phyloP scores from a whole-genome alignment of 2,113 vertebrate species.

The Prunella himalayana region DNA sequence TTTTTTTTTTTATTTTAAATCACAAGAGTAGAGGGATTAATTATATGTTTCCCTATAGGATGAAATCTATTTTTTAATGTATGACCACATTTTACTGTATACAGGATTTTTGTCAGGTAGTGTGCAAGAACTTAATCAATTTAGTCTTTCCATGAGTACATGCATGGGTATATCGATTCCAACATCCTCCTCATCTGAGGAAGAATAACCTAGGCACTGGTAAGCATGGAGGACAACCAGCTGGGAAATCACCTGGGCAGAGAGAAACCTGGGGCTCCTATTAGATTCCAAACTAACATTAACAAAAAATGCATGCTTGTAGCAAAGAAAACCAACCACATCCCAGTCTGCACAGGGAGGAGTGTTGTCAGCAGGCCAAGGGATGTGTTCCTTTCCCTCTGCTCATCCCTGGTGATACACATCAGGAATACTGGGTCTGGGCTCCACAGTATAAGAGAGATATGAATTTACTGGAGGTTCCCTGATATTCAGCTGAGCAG shows the following conservation, averaged over 20 bases:
- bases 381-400: not conserved
- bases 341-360: not conserved
- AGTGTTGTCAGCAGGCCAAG: not conserved
- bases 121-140: not conserved
- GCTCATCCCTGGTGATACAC: not conserved
- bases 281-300: not conserved
- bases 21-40: accelerated
- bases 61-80: not conserved
- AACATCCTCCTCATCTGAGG: not conserved
- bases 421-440: not conserved
- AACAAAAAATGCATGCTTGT: not conserved
- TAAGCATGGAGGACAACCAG: not conserved
- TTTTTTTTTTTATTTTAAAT: not conserved
- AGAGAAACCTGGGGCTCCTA: not conserved
- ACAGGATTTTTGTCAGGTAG: not conserved
- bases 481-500: not conserved
- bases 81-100: not conserved
- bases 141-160: not conserved
- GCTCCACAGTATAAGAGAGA: not conserved
- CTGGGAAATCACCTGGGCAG: not conserved
- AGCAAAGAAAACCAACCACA: not conserved
- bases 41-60: not conserved
- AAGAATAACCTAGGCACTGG: accelerated
- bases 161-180: not conserved
- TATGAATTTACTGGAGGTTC: not conserved